A percentile compares a stretch with the other conserved stretches of the same genome.
phyloP scores from a whole-genome alignment of 2,113 vertebrate species.

The Numida meleagris region DNA sequence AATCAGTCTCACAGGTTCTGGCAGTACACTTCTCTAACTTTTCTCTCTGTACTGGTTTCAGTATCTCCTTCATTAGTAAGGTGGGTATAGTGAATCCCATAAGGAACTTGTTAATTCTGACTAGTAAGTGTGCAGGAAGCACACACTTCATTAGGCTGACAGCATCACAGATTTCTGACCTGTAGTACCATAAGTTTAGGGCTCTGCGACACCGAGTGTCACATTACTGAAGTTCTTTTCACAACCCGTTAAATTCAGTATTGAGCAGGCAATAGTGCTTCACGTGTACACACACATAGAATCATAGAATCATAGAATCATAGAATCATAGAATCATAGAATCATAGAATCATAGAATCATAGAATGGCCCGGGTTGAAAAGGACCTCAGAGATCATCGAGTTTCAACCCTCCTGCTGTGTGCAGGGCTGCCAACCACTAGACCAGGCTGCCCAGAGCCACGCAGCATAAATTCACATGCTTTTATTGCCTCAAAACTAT shows the following conservation, averaged over 20 bases:
- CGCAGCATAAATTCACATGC: neutral
- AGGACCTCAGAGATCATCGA: no score
- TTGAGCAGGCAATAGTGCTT: neutral
- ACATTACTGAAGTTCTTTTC: neutral
- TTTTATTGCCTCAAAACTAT: neutral
- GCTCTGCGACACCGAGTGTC: neutral
- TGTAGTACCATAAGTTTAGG: neutral
- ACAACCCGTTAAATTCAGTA: neutral
- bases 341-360: no score
- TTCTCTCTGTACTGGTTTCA: neutral
- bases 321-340: no score
- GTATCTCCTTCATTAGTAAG: neutral
- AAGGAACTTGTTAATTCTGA: neutral
- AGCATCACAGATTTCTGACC: neutral
- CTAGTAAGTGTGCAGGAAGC: neutral
- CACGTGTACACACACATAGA: neutral
- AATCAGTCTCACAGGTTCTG: neutral
- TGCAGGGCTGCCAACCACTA: no score
- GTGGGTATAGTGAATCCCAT: neutral
- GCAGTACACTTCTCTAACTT: neutral
- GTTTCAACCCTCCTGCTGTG: no score
- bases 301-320: no score
- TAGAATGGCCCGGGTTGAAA: no score
- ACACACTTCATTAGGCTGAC: neutral
- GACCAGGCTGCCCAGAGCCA: no score